Base-by-base conservation (phyloP, 2,113 vertebrate genomes). In the Aythya baeri region DNA sequence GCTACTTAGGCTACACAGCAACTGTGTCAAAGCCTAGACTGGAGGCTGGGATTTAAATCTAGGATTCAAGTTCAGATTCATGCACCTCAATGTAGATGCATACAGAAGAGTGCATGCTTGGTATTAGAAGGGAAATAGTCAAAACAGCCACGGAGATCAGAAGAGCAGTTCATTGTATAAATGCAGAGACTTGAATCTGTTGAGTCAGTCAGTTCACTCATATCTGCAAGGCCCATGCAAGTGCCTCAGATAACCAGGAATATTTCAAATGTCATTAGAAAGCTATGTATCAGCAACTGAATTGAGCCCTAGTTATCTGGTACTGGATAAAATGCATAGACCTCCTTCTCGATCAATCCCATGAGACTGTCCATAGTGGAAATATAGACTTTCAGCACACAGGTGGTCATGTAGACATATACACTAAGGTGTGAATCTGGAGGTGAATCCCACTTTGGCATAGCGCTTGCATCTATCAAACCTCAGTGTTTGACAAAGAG, bases 341-440 rank as follows among this genome's bases (percentile, higher is more conserved):
- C 18, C 76, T 7, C 16, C 23, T 21, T 52, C 44, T 70, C 0
- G 1, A 1, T 41, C 2, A 4, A 9, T 61, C 23, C 38, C 44
- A 57, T 20, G 31, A 31, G 38, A 58, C 38, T 36, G 13, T 79
- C 57, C 43, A 13, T 8, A 21, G 34, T n/a, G 57, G 44, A 29
- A 88, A 41, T 23, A 34, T 1, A 41, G 75, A 46, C 16, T 44
- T 23, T 23, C 32, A 14, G 12, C 32, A 41, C 23, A 57, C 34
- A 50, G n/a, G 7, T 61, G 25, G 11, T 34, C 15, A 20, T 4
- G 23, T 18, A 76, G 26, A 61, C 11, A 9, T 52, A 23, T 11
- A 55, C 26, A 62, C 25, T 25, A 66, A 31, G 14, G 21, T 18
- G 29, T 32, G 22, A 61, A 27, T 27, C 52, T 71, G 62, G 36